Evolutionary conservation across 2,888 invertebrate species (phyloP), one percentile per base, ranked within the genome.

Genomic region (Salticus scenicus): DNA sequence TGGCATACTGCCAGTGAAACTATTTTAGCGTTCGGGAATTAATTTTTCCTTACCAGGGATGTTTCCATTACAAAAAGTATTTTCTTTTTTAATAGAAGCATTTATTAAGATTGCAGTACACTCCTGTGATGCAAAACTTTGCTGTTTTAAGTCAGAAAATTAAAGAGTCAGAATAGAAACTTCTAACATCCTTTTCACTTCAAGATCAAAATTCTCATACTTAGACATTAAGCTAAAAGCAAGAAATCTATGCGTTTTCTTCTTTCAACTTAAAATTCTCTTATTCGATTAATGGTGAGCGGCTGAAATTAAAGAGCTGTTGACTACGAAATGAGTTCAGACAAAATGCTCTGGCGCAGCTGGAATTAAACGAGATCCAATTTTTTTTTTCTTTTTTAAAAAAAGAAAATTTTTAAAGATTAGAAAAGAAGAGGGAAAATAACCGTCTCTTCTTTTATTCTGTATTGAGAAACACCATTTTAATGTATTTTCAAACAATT

Each of bases 1-100:
- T 81, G 81, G 81, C 81, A 63, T 17, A 17, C 1, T 69, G 81
- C 81, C 81, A 81, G 81, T 81, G 57, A 69, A 80, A 80, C 66
- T 73, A 73, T 73, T 80, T 80, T 66, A 73, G 73, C 30, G 81
- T 67, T 41, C 41, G 69, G 51, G 74, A 81, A 81, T 81, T 81
- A 81, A 81, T 81, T 81, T 66, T 74, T 81, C 37, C 73, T 33
- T 80, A 37, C 66, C 66, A 72, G 67, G 57, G 66, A 72, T 64
- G 66, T 73, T 79, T 80, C 79, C 64, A 66, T 80, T 67, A 73
- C 66, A 73, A 24, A 42, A 66, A 80, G 66, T 66, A 73, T 67
- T 80, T 42, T 64, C 28, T 63, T 71, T 79, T 69, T 51, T 41
- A 20, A 24, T 28, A 12, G 71, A 28, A 63, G 42, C 71, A 42